Evolutionary conservation across 2,797 vertebrate genomes (phyloP).

Genomic region (Lophotriccus pileatus): DNA sequence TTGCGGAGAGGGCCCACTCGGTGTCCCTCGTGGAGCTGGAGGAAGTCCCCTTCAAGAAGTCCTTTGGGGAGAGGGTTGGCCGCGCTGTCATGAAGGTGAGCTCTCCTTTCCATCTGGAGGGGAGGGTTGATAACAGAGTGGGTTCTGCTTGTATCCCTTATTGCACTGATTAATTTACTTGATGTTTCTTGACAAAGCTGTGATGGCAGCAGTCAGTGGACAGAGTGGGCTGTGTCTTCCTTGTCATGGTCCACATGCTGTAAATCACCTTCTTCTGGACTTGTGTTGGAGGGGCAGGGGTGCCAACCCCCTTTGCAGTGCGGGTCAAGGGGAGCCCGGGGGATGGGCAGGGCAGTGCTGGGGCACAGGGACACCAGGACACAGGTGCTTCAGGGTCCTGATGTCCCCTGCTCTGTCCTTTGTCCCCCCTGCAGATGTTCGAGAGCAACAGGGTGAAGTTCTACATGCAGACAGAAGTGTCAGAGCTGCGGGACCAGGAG

Average conservation of each 20-base stretch:
- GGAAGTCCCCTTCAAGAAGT: slow-evolving; percentile 89
- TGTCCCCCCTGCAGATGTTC: slow-evolving; percentile 82
- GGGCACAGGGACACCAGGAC: background rate
- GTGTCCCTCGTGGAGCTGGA: slow-evolving; percentile 95
- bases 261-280: background rate
- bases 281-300: rapidly evolving
- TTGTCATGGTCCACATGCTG: rapidly evolving
- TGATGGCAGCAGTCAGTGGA: background rate
- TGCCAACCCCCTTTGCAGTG: rapidly evolving
- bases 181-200: background rate
- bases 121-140: background rate
- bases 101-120: background rate
- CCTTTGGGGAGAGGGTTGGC: slow-evolving; percentile 93
- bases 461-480: slow-evolving; percentile 99
- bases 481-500: slow-evolving; percentile 92
- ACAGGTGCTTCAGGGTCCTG: background rate
- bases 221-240: background rate
- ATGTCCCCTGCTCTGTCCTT: background rate
- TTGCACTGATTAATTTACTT: background rate
- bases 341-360: background rate
- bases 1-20: slow-evolving; percentile 93
- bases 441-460: slow-evolving; percentile 96
- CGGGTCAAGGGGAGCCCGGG: rapidly evolving
- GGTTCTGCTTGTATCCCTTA: background rate
- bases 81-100: slow-evolving; percentile 94